phyloP scores from a whole-genome alignment of 2,888 invertebrate genomes.

The Eupithecia inturbata region DNA sequence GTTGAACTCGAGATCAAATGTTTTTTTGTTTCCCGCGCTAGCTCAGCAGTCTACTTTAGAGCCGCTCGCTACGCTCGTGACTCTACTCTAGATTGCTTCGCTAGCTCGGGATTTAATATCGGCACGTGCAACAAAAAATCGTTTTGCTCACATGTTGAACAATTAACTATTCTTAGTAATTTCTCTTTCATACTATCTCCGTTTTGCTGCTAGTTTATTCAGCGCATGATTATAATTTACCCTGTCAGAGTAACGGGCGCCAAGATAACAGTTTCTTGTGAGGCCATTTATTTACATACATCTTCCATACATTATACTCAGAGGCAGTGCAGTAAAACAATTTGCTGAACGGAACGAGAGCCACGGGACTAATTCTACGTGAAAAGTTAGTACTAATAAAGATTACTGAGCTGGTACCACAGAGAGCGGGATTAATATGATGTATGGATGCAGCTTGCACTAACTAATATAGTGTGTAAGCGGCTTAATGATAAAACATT shows the following conservation, averaged over 20 bases:
- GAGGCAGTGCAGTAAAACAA: slow-evolving; percentile 54
- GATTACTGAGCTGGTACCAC: slow-evolving; percentile 50
- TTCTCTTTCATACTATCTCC: background rate
- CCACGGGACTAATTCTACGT: slow-evolving; percentile 58
- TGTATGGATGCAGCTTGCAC: slow-evolving; percentile 40
- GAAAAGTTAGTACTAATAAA: slow-evolving; percentile 66
- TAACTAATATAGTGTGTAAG: slow-evolving; percentile 18
- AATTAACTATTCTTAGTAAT: background rate
- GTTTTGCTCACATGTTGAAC: no score
- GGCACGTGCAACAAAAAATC: no score
- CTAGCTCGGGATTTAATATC: no score
- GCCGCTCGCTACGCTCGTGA: no score
- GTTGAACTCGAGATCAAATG: no score
- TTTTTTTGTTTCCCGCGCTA: no score
- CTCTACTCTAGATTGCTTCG: no score
- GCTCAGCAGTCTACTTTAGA: no score
- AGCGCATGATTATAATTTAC: slow-evolving; percentile 25
- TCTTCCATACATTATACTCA: slow-evolving; percentile 39
- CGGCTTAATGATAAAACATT: slow-evolving; percentile 23
- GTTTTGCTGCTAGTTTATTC: slow-evolving; percentile 12
- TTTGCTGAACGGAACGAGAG: slow-evolving; percentile 56
- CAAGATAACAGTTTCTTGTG: slow-evolving; percentile 37
- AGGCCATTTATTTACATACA: slow-evolving; percentile 38
- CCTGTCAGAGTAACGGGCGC: slow-evolving; percentile 23
- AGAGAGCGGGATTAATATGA: slow-evolving; percentile 45